These are phyloP conservation scores for Cryptotermes secundus DNA, from an alignment of 1,140 invertebrate species.

Conservation along the genomic window DNA sequence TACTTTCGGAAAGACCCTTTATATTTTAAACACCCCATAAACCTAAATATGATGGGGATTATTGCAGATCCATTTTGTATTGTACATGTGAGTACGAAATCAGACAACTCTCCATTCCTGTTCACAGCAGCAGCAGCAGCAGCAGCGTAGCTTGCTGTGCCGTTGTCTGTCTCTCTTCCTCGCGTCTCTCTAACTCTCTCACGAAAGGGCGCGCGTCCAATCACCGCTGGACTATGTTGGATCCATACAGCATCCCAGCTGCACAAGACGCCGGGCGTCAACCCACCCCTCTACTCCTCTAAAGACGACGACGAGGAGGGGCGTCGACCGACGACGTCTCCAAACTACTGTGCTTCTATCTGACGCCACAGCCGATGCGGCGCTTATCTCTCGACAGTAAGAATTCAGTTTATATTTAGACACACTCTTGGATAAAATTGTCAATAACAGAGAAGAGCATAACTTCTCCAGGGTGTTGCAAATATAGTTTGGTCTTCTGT, in stretches of 20 bases:
- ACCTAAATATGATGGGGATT: neutral
- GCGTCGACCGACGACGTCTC: neutral
- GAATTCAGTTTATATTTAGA: neutral
- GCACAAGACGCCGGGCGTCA: slow-evolving; percentile 1
- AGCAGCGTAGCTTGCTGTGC: too few species aligned
- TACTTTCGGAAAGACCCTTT: neutral
- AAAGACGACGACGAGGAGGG: slow-evolving; percentile 2
- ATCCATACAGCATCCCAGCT: slow-evolving; percentile 17
- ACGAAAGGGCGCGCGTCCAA: neutral
- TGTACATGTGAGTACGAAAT: neutral
- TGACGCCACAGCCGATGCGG: neutral
- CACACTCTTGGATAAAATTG: neutral
- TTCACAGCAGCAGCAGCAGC: neutral
- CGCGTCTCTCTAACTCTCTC: neutral
- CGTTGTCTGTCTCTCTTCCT: neutral
- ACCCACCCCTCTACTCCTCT: slow-evolving; percentile 12
- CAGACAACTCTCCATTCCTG: neutral
- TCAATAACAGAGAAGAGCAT: neutral
- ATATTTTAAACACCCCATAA: neutral
- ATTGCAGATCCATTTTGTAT: neutral
- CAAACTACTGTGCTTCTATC: slow-evolving; percentile 15
- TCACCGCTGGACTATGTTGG: neutral
- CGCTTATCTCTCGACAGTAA: neutral
- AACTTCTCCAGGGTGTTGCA: neutral
- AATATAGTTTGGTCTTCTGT: neutral